Evolutionary conservation across 2,113 vertebrate genomes (phyloP), one percentile per base, ranked within the genome.

Genomic region (Plecotus auritus): DNA sequence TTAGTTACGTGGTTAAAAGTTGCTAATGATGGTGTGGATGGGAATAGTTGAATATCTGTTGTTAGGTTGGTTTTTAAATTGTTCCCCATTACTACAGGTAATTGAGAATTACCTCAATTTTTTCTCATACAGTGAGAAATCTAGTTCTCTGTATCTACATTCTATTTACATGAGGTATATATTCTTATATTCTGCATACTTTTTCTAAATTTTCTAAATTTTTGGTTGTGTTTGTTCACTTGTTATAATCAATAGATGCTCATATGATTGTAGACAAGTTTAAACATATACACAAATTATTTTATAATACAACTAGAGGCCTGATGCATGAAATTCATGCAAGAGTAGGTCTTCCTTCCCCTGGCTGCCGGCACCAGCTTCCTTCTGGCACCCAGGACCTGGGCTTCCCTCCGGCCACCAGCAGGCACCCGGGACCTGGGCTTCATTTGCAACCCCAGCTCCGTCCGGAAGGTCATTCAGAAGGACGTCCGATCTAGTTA

Each of bases 31-130:
- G 9, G 35, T 88, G 1, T 26, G 22, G 40, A 42, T 93, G 42
- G 42, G 56, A 59, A 51, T 86, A 40, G 47, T 87, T 89, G 35
- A 91, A 30, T 95, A 73, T 87, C 51, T 85, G 47, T 59, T 85
- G 47, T 59, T 93, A 83, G 17, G 14, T 32, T 91, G 40, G 84
- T 78, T 93, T 94, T 91, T 88, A 83, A 72, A 45, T 84, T 94
- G 30, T 93, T 96, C 85, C 51, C 88, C 18, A 83, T 85, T 82
- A 77, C 42, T 83, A 32, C 5, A 10, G 76, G 17, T 90, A 74
- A 67, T 81, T 87, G 69, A 90, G 32, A 80, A 91, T 89, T 93
- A 56, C 40, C 23, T 70, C 13, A 20, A 13, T 35, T 76, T 45
- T 51, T n/a, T 78, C 54, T 77, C n/a, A 32, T 54, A 28, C 11